These are phyloP conservation scores for Acanthornis magna DNA, from an alignment of 2,797 vertebrate genomes.

Conservation along the genomic window DNA sequence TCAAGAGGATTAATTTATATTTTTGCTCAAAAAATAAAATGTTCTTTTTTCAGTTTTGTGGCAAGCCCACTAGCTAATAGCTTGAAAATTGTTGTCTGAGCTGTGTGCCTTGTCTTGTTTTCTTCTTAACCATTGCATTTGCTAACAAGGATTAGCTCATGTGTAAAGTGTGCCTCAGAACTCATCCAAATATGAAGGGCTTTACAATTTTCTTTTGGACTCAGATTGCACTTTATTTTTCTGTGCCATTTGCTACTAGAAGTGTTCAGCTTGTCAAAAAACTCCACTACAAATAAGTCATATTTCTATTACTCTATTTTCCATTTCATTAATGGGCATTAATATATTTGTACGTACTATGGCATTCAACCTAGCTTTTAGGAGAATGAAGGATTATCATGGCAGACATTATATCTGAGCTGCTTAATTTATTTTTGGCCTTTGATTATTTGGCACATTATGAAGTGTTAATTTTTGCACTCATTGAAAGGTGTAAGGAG, in stretches of 20 bases:
- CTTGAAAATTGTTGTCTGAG: not conserved
- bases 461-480: constrained; percentile 33
- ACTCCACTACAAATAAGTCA: not conserved
- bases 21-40: not conserved
- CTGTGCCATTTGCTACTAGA: not conserved
- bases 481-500: not conserved
- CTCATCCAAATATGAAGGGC: not conserved
- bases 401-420: not conserved
- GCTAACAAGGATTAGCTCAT: not conserved
- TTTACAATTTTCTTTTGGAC: not conserved
- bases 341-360: not conserved
- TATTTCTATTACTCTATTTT: not conserved
- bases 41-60: not conserved
- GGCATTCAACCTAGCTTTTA: not conserved
- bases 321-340: not conserved
- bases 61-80: not conserved
- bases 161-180: not conserved
- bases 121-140: not conserved
- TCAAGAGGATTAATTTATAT: not conserved
- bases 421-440: constrained; percentile 27
- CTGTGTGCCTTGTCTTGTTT: not conserved
- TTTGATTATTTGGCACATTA: constrained; percentile 38
- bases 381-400: not conserved
- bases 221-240: not conserved
- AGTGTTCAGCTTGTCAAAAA: not conserved